Base-by-base conservation (phyloP, 2,113 vertebrate genomes). In the Eonycteris spelaea region DNA sequence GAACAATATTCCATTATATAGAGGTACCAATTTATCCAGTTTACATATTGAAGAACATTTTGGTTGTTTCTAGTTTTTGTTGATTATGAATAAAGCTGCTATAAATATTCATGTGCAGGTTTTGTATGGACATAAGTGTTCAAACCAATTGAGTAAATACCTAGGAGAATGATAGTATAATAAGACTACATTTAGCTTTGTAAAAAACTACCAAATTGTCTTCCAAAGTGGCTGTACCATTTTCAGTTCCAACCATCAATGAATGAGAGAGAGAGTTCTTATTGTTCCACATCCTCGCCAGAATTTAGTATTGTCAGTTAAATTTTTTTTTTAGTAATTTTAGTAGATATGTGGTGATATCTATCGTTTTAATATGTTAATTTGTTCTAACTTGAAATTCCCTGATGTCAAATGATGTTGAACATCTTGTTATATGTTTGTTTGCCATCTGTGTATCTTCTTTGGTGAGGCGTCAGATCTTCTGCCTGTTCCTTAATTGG, bases 361-460 rank as follows among this genome's bases (percentile, higher is more conserved):
- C 75, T 59, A 28, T 40, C 78, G 33, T 67, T 83, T 85, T 87
- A 65, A 51, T 65, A 28, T 82, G 67, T 86, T 95, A 35, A 21
- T 74, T 63, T 88, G 57, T 83, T 88, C 84, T 85, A 57, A 91
- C 13, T 78, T 83, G 86, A 59, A 93, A 67, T 87, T 92, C 38
- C 43, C 12, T 55, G 26, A 65, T 75, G 75, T 79, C 75, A 68
- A 12, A 80, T 30, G 43, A 35, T 65, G 18, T 30, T 43, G 57
- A 88, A 12, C 22, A 71, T 73, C 91, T 88, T 91, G 38, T 73
- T 40, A 53, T 82, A 57, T 51, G 7, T 51, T 74, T 85, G 28
- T 86, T 82, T 75, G 43, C 35, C 48, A 16, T 82, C 55, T 73
- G 18, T 67, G 30, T 57, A 74, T 86, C 55, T 71, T 85, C 75